These are phyloP conservation scores for Drosophila infuscata DNA, from an alignment of 2,888 invertebrate species.

Conservation along the genomic window DNA sequence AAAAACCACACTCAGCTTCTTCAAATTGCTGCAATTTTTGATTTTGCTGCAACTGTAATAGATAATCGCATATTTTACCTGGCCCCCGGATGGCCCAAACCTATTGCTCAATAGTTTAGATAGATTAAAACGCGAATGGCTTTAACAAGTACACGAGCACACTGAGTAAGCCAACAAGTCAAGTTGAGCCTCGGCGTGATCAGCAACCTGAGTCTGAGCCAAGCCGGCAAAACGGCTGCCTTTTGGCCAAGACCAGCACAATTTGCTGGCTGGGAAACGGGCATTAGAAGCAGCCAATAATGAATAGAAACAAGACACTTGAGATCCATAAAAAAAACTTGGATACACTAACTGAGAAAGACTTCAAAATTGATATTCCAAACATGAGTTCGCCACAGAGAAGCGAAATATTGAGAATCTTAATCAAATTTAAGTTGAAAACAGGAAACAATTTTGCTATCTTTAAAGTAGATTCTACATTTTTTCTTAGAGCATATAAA, in stretches of 20 bases:
- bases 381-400: background rate
- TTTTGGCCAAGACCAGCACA: constrained; percentile 48
- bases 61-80: constrained; percentile 59
- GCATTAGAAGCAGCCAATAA: constrained; percentile 42
- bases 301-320: constrained; percentile 17
- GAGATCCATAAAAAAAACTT: constrained; percentile 13
- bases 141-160: constrained; percentile 39
- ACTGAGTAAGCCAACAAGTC: constrained; percentile 57
- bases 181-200: constrained; percentile 25
- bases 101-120: constrained; percentile 76
- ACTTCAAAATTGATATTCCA: background rate
- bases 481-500: background rate
- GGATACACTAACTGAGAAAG: constrained; percentile 10
- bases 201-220: constrained; percentile 5
- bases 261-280: constrained; percentile 64
- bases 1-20: constrained; percentile 60
- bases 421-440: background rate
- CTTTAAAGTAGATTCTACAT: background rate
- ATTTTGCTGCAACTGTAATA: constrained; percentile 44
- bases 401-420: background rate
- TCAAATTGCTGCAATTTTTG: constrained; percentile 60
- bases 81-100: constrained; percentile 43
- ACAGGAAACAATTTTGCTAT: too few species aligned
- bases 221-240: constrained; percentile 22
- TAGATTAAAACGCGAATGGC: constrained; percentile 72